Evolutionary conservation across 2,888 invertebrate species (phyloP), one percentile per base, ranked within the genome.

Genomic region (Ophion obscuratus): DNA sequence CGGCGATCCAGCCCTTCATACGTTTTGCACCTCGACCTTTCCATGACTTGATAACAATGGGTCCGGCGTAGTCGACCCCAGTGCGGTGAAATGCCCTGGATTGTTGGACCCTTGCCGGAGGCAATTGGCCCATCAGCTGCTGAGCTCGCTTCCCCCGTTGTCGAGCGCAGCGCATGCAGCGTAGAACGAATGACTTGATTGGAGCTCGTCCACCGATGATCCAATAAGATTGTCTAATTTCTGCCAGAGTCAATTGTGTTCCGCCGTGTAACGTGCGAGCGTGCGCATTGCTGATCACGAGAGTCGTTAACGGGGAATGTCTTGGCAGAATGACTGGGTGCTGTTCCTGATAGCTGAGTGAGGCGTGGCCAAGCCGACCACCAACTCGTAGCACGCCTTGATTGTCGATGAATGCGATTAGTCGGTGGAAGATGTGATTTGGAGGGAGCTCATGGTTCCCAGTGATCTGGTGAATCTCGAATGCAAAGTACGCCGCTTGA

Each of bases 41-140:
- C 71, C 74, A 75, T 2, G 75, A 66, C 27, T 64, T 74, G 14
- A 86, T 62, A 1, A 59, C 14, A 20, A 89, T 40, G 7, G 87
- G 87, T 5, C 87, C 88, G 0, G 88, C 87, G 62, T 87, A 89
- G 59, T 89, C 81, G 0, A 89, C 76, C 5, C 87, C 88, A 1
- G 84, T 67, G 17, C 68, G 57, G 3, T 36, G 17, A 57, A 89
- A 87, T 2, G 84, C 82, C 24, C 83, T 31, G 11, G 81, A 61
- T 53, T 47, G 74, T 0, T 44, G 47, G 20, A 87, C 84, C 9
- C 88, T 64, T 40, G 83, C 64, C 0, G 81, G 44, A 6, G 91
- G 91, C 5, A 91, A 85, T 20, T 90, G 74, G 10, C 88, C 90
- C 91, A 92, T 92, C 6, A 89, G 61, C 61, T 90, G 90, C 9